A percentile compares a stretch with the other conserved stretches of the same genome.
These are phyloP conservation scores for Aporophyla nigra DNA, from an alignment of 2,888 invertebrate genomes.

Conservation along the genomic window DNA sequence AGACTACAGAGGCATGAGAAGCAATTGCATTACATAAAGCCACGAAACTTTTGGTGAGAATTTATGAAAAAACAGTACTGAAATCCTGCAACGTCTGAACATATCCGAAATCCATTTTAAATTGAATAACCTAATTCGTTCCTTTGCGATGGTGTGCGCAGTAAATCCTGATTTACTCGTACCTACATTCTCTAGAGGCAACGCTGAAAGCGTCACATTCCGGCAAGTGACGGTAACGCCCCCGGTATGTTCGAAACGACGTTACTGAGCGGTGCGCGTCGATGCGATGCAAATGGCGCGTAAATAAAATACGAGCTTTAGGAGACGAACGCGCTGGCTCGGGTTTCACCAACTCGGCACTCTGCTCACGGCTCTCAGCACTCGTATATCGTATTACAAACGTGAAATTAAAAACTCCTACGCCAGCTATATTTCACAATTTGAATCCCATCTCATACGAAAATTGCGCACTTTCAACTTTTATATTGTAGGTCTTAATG, in stretches of 20 bases:
- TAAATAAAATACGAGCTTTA: conserved; percentile 85
- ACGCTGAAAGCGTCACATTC: conserved; percentile 47
- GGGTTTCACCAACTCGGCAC: conserved; percentile 60
- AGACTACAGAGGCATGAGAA: background rate
- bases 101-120: conserved; percentile 51
- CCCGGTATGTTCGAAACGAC: conserved; percentile 64
- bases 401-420: conserved; percentile 74
- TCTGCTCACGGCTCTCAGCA: conserved; percentile 35
- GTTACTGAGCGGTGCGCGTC: conserved; percentile 66
- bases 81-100: conserved; percentile 4
- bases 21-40: conserved; percentile 13
- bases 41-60: conserved; percentile 9
- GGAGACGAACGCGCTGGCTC: conserved; percentile 64
- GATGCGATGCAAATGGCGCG: conserved; percentile 80
- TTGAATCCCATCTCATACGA: conserved; percentile 66
- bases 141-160: conserved; percentile 34
- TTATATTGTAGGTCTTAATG: conserved; percentile 31
- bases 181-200: conserved; percentile 52
- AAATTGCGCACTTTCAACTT: conserved; percentile 54
- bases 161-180: conserved; percentile 59
- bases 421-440: conserved; percentile 69
- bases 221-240: conserved; percentile 55
- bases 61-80: conserved; percentile 15
- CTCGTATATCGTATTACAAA: conserved; percentile 70
- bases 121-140: conserved; percentile 57